phyloP scores from a whole-genome alignment of 2,113 vertebrate species.

The Holacanthus passer region DNA sequence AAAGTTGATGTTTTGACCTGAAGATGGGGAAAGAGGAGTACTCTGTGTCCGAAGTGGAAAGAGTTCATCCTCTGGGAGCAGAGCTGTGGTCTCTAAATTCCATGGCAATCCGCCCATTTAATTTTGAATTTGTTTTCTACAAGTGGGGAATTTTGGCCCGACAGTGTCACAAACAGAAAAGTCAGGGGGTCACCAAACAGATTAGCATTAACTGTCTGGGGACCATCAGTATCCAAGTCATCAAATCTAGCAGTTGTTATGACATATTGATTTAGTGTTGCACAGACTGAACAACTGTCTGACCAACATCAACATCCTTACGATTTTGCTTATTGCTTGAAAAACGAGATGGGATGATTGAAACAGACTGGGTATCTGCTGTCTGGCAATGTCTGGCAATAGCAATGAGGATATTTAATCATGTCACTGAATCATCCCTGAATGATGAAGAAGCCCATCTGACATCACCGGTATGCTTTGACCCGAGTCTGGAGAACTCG shows the following conservation, averaged over 20 bases:
- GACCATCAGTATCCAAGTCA: not conserved
- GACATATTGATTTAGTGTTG: conserved; percentile 1
- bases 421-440: too few species aligned
- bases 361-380: too few species aligned
- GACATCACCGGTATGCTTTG: too few species aligned
- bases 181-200: conserved; percentile 2
- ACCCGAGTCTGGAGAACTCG: too few species aligned
- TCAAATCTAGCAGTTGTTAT: not conserved
- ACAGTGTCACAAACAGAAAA: not conserved
- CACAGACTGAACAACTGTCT: not conserved
- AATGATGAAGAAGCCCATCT: too few species aligned
- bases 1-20: not conserved
- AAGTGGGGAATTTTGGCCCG: conserved; percentile 7
- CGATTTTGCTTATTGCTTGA: too few species aligned
- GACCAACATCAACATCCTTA: too few species aligned
- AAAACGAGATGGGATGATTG: too few species aligned
- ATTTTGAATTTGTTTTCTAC: not conserved
- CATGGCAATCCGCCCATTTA: conserved; percentile 3
- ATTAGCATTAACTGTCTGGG: not conserved
- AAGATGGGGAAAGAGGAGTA: not conserved
- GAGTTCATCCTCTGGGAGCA: not conserved
- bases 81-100: conserved; percentile 1
- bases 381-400: too few species aligned
- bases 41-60: conserved; percentile 15
- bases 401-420: too few species aligned